phyloP scores from a whole-genome alignment of 2,888 invertebrate species.

The Actias luna region DNA sequence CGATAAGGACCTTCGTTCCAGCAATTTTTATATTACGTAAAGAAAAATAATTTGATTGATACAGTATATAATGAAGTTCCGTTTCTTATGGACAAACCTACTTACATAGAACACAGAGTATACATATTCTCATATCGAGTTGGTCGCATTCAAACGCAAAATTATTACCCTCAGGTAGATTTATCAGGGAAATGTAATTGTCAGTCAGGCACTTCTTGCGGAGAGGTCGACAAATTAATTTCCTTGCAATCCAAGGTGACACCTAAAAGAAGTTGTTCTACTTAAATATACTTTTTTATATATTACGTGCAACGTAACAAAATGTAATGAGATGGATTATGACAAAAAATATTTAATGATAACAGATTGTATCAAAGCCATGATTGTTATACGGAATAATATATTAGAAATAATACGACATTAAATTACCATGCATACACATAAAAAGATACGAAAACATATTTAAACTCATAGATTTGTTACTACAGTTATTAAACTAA shows the following conservation, averaged over 20 bases:
- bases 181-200: slow-evolving; percentile 45
- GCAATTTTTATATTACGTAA: too few species aligned
- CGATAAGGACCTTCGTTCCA: too few species aligned
- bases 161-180: slow-evolving; percentile 28
- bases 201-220: slow-evolving; percentile 26
- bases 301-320: background rate
- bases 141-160: slow-evolving; percentile 10
- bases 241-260: slow-evolving; percentile 18
- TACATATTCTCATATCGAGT: slow-evolving; percentile 3
- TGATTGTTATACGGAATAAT: background rate
- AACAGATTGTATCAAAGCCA: background rate
- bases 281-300: background rate
- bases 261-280: background rate
- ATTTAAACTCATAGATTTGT: too few species aligned
- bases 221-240: slow-evolving; percentile 27
- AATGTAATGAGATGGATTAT: background rate
- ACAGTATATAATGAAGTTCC: too few species aligned
- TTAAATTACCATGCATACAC: too few species aligned
- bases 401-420: too few species aligned
- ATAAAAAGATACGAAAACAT: too few species aligned
- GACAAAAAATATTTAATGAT: too few species aligned
- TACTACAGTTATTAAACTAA: too few species aligned
- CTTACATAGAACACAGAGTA: too few species aligned
- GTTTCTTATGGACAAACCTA: too few species aligned
- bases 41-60: too few species aligned